Evolutionary conservation across 1,140 invertebrate genomes (phyloP), one percentile per base, ranked within the genome.

Genomic region (Temnothorax curvispinosus): DNA sequence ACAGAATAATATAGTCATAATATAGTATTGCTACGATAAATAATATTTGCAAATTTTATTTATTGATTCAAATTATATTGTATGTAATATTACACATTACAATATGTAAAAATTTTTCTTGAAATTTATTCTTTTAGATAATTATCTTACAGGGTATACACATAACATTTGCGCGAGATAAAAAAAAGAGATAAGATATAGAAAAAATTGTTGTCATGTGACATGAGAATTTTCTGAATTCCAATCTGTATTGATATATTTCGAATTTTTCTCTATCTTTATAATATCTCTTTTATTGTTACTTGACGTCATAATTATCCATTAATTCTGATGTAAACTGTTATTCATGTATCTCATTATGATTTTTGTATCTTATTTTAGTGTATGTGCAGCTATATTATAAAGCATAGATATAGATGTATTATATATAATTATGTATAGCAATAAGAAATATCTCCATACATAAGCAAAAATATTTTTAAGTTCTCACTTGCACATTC

Each of bases 381-480:
- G 11, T 47, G 4, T 35, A 41, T 1, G 41, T 27, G 41, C 56
- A 56, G 9, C 35, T 69, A 81, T 67, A 78, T 65, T 78, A 78
- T 54, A 67, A 80, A 80, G n/a, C 15, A 69, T 27, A 69, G n/a
- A 67, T 80, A 38, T 27, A 80, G 44, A 80, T 67, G 56, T 44
- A 80, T 72, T 72, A 56, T 81, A n/a, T n/a, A 69, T 56, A 81
- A 71, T 72, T 21, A 67, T 80, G n/a, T 80, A 80, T 80, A 80
- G 32, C n/a, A 80, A 67, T 80, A 80, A 80, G 44, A 62, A 41
- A 56, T 41, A 81, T 80, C 38, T 71, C 58, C 58, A 41, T 80
- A 69, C 56, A 81, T 82, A 58, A 82, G 65, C 56, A 60, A 82
- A 82, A 58, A 35, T 82, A 82, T 74, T 72, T 82, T 82, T 74